phyloP scores from a whole-genome alignment of 37 sponge, comb jelly and placozoan genomes.

The Axinella damicornis region DNA sequence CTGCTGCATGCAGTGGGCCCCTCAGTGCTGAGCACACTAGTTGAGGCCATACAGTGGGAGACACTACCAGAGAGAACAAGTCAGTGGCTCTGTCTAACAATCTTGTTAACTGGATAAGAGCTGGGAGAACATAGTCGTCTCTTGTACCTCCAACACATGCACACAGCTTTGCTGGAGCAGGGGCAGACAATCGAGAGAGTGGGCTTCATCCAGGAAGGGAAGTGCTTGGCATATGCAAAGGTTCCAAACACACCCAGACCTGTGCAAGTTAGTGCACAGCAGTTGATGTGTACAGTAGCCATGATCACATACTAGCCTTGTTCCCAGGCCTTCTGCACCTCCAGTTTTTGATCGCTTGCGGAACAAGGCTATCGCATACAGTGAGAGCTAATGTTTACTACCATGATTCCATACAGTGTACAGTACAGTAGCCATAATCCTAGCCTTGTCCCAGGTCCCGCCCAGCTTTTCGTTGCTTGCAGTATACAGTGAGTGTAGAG shows the following conservation, averaged over 20 bases:
- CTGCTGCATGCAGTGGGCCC: constrained; percentile 39
- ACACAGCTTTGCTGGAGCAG: constrained; percentile 31
- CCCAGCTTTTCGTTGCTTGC: too few species aligned
- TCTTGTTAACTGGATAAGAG: too few species aligned
- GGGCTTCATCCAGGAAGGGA: constrained; percentile 43
- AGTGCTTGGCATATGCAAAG: constrained; percentile 23
- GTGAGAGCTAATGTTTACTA: too few species aligned
- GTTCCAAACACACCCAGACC: constrained; percentile 1
- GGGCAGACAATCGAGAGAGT: constrained; percentile 26
- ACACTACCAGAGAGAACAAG: constrained; percentile 22
- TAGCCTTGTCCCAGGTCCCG: too few species aligned
- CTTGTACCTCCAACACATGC: background rate
- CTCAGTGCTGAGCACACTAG: constrained; percentile 12
- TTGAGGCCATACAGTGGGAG: constrained; percentile 39
- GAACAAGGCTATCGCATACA: too few species aligned
- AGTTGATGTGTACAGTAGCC: background rate
- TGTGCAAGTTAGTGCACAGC: constrained; percentile 7
- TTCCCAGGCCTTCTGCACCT: too few species aligned
- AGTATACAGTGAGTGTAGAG: too few species aligned
- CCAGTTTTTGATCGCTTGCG: background rate
- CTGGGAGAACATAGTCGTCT: too few species aligned
- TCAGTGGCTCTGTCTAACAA: background rate
- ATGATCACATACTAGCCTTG: background rate
- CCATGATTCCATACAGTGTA: too few species aligned
- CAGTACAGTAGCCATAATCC: too few species aligned